These are phyloP conservation scores for Drosophila yooni DNA, from an alignment of 2,888 invertebrate species.

Conservation along the genomic window DNA sequence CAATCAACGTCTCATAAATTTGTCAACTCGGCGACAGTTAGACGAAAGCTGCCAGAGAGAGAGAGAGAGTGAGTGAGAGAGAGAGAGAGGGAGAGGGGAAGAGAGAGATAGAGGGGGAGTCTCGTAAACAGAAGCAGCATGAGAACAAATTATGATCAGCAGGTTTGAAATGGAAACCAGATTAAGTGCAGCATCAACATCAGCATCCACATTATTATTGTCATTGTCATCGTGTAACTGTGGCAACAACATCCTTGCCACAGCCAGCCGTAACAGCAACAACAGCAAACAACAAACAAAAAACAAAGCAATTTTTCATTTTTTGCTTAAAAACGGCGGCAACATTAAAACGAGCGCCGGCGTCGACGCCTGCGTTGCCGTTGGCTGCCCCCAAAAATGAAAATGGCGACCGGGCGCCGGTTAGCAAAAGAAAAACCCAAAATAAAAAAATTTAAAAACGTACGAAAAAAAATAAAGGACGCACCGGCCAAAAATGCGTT, in stretches of 20 bases:
- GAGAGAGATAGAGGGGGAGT: not conserved
- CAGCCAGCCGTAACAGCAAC: slow-evolving; percentile 31
- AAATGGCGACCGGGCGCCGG: slow-evolving; percentile 67
- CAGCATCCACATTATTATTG: slow-evolving; percentile 42
- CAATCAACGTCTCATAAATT: slow-evolving; percentile 82
- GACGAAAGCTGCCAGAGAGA: slow-evolving; percentile 37
- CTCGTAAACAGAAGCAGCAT: not conserved
- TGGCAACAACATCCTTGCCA: slow-evolving; percentile 38
- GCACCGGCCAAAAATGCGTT: slow-evolving; percentile 76
- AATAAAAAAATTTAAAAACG: slow-evolving; percentile 23
- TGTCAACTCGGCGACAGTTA: slow-evolving; percentile 71
- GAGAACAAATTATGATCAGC: slow-evolving; percentile 51
- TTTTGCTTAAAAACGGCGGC: slow-evolving; percentile 74
- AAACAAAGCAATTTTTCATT: slow-evolving; percentile 81
- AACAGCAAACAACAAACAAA: slow-evolving; percentile 53
- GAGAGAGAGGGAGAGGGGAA: slow-evolving; percentile 1
- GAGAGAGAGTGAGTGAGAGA: not conserved
- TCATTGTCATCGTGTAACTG: slow-evolving; percentile 34
- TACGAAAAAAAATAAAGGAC: slow-evolving; percentile 35
- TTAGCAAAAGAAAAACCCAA: slow-evolving; percentile 33
- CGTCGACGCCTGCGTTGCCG: slow-evolving; percentile 39
- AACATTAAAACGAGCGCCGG: slow-evolving; percentile 66
- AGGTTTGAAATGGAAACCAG: slow-evolving; percentile 68
- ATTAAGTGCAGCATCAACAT: slow-evolving; percentile 67
- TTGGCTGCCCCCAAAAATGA: slow-evolving; percentile 52